Evolutionary conservation across 2,797 vertebrate species (phyloP), one percentile per base, ranked within the genome.

Genomic region (Tangara arthus): DNA sequence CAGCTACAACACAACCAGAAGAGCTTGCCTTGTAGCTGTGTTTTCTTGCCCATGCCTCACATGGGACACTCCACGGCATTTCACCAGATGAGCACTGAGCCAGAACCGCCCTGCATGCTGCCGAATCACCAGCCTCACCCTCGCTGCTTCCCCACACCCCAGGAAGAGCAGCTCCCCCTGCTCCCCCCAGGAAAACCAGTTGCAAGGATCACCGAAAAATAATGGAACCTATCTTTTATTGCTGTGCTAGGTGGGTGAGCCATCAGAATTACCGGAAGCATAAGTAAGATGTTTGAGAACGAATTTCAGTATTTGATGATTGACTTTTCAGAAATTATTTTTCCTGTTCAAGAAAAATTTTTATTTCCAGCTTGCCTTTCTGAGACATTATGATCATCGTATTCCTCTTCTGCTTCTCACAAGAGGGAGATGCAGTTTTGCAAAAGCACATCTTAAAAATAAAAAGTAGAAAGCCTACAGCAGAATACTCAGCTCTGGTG

Each of bases 1-100:
- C 50, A 66, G 76, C 82, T 59, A 77, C 37, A 50, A 65, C 7
- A 26, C 82, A 68, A 44, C 8, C 91, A 94, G 86, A 70, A 84
- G 78, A 82, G 61, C 71, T 60, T 68, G 75, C 73, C 90, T 93
- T 18, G 63, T 35, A 95, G 83, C 71, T 12, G 80, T 66, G 75
- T 82, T 93, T 95, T 63, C 84, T 68, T 80, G 89, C 64, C 87
- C 52, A 39, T 81, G 94, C 70, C 73, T 97, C 95, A 92, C 95
- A 95, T 63, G 93, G 95, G 91, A 97, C 94, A 90, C 79, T 93
- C 93, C 76, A 68, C 13, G 46, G 87, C 72, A 83, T 92, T 87
- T 83, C 86, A 78, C 28, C 52, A 76, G 55, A 37, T 61, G 32
- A 71, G 90, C 75, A 42, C 26, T 34, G 82, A 87, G 93, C 37